Evolutionary conservation across 2,888 invertebrate species (phyloP).

Genomic region (Scrobipalpa costella): DNA sequence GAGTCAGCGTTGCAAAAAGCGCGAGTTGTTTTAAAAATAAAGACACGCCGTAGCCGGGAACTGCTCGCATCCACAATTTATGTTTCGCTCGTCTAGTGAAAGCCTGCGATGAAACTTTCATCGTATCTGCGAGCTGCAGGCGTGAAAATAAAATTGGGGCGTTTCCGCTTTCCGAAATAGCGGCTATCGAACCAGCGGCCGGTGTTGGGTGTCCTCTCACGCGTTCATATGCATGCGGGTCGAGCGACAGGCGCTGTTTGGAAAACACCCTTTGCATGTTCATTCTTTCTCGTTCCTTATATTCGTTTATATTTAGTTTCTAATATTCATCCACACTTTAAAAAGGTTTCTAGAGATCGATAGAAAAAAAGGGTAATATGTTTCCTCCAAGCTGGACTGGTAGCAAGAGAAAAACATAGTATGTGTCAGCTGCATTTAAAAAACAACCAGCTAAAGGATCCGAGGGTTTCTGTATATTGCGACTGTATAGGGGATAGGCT

Average conservation of each 20-base stretch:
- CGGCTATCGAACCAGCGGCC: constrained; percentile 29
- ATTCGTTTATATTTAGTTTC: too few relatives aligned
- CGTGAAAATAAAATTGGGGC: constrained; percentile 71
- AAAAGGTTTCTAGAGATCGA: too few relatives aligned
- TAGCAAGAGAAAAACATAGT: too few relatives aligned
- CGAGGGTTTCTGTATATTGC: too few relatives aligned
- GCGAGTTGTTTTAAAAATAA: constrained; percentile 30
- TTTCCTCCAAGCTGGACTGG: too few relatives aligned
- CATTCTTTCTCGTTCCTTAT: too few relatives aligned
- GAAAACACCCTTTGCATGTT: not conserved
- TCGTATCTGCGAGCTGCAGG: constrained; percentile 74
- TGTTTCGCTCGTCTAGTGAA: constrained; percentile 47
- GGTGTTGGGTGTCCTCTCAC: constrained; percentile 14
- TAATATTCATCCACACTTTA: too few relatives aligned
- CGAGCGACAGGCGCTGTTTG: not conserved
- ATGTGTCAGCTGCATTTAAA: too few relatives aligned
- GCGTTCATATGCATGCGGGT: constrained; percentile 1
- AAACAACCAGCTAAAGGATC: too few relatives aligned
- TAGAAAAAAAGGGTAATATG: too few relatives aligned
- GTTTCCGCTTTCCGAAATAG: constrained; percentile 33
- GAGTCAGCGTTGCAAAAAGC: constrained; percentile 19
- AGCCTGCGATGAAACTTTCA: constrained; percentile 67
- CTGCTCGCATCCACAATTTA: constrained; percentile 39
- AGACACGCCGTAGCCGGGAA: constrained; percentile 33
- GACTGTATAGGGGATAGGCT: too few relatives aligned